Percentiles rank a stretch among this genome's conserved stretches.
Conservation (phyloP, 2,888 invertebrate species). For the Desoria tigrina region DNA sequence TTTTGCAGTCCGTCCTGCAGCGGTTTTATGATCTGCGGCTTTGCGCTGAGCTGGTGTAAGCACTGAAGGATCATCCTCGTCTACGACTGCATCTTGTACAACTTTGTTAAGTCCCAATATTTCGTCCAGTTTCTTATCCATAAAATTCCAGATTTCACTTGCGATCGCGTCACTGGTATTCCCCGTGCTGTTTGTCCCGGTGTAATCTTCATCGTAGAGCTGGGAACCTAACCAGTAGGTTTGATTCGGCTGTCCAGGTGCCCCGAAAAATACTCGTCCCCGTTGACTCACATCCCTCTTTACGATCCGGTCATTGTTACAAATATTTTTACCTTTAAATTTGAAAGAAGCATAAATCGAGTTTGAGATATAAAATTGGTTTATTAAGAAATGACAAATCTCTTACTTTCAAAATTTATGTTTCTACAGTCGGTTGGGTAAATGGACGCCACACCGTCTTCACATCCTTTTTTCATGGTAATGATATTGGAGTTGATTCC, state of each 20-base stretch:
- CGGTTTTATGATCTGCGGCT: neutral
- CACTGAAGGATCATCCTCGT: neutral
- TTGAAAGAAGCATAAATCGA: neutral
- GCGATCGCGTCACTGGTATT: constrained; percentile 11
- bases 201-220: constrained; percentile 11
- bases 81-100: too few relatives aligned
- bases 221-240: neutral
- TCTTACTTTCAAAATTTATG: constrained; percentile 7
- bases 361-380: neutral
- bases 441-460: neutral
- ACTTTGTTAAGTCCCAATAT: constrained; percentile 16
- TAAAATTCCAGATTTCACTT: constrained; percentile 32
- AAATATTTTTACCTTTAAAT: constrained; percentile 5
- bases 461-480: constrained; percentile 21
- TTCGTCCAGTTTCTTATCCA: constrained; percentile 26
- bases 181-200: neutral
- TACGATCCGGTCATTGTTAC: neutral
- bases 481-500: neutral
- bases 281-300: neutral
- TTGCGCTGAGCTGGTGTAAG: neutral
- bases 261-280: constrained; percentile 11
- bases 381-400: neutral
- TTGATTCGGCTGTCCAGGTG: neutral
- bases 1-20: too few relatives aligned
- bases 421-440: neutral